phyloP scores from a whole-genome alignment of 2,113 vertebrate species.

The Lynx canadensis region DNA sequence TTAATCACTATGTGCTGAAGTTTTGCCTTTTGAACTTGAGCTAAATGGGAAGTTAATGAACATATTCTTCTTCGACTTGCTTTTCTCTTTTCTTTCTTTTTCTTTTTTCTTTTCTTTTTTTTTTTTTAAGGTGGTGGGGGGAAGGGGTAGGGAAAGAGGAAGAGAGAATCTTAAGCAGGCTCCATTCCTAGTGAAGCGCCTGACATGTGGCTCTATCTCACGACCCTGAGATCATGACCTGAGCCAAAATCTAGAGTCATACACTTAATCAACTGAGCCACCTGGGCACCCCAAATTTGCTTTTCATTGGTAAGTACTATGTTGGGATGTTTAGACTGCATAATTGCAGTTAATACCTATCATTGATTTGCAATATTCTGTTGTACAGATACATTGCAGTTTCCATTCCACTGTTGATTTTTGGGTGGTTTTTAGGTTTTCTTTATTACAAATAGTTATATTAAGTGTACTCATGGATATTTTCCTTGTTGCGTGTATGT shows the following conservation, averaged over 20 bases:
- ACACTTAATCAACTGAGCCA: no score
- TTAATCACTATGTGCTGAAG: background rate
- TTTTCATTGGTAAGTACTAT: background rate
- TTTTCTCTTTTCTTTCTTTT: background rate
- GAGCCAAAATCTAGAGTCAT: no score
- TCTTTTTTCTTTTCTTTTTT: no score
- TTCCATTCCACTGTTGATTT: background rate
- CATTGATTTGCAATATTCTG: background rate
- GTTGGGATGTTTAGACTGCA: background rate
- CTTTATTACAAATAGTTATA: background rate
- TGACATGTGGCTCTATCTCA: no score
- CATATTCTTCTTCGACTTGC: background rate
- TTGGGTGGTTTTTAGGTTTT: background rate
- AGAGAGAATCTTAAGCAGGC: no score
- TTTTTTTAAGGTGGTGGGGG: no score
- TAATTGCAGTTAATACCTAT: background rate
- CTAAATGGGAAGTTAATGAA: background rate
- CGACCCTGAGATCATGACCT: no score
- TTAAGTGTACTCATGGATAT: background rate
- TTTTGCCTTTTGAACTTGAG: background rate
- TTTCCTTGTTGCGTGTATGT: background rate
- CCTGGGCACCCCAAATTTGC: background rate
- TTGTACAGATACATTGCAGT: background rate
- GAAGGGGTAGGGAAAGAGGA: no score
- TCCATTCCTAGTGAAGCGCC: no score